Conservation (phyloP, 2,113 vertebrate genomes). For the Notothenia rossii region DNA sequence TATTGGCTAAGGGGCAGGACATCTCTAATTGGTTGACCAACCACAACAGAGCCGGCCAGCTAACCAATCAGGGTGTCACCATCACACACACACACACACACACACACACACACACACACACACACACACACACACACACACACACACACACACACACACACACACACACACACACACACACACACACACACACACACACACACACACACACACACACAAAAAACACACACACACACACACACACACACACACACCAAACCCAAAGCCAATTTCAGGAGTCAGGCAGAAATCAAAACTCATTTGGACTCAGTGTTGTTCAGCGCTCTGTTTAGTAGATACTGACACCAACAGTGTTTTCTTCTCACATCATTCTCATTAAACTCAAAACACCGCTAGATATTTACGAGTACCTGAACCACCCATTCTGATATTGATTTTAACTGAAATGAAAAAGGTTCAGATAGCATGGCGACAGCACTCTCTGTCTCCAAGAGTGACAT, state of each 20-base stretch:
- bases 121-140: no score
- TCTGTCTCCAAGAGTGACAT: background rate
- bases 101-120: no score
- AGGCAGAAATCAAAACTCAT: conserved; percentile 50
- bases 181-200: no score
- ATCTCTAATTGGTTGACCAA: no score
- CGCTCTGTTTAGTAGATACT: background rate
- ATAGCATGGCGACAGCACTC: background rate
- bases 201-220: background rate
- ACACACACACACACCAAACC: no score
- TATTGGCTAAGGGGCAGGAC: no score
- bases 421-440: conserved; percentile 4
- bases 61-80: no score
- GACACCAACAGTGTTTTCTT: background rate
- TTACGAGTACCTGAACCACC: conserved; percentile 1
- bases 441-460: background rate
- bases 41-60: no score
- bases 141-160: no score
- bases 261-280: conserved; percentile 40
- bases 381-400: conserved; percentile 11
- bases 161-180: no score
- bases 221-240: no score
- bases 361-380: conserved; percentile 54
- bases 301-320: conserved; percentile 15
- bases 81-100: no score